A percentile compares a stretch with the other conserved stretches of the same genome.
Conservation (phyloP, 2,113 vertebrate species). For the Mohoua ochrocephala region DNA sequence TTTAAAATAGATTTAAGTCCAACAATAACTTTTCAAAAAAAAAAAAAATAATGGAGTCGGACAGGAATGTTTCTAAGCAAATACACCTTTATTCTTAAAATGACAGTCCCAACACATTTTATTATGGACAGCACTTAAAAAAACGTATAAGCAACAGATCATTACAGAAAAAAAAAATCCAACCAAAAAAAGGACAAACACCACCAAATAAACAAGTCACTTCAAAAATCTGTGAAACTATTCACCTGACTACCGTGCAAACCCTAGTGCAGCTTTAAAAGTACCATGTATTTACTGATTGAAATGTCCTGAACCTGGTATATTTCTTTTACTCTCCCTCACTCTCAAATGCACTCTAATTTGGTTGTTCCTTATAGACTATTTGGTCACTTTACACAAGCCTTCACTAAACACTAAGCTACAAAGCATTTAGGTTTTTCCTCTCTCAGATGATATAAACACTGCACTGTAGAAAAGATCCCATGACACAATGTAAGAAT, state of each 20-base stretch:
- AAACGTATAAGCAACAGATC: not conserved
- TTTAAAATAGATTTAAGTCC: not conserved
- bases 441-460: not conserved
- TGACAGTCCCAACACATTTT: not conserved
- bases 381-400: not conserved
- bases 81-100: not conserved
- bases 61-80: not conserved
- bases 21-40: not conserved
- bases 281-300: not conserved
- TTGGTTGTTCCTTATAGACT: not conserved
- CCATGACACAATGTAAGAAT: not conserved
- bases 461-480: not conserved
- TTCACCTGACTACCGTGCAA: not conserved
- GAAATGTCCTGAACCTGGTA: not conserved
- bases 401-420: not conserved
- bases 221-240: conserved; percentile 2
- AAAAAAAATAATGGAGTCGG: not conserved
- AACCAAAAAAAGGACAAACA: not conserved
- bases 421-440: not conserved
- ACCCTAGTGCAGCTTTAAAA: not conserved
- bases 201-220: not conserved
- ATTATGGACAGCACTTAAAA: not conserved
- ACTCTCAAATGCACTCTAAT: not conserved
- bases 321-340: not conserved
- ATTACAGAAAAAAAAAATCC: not conserved